phyloP scores from a whole-genome alignment of 2,888 invertebrate genomes.

The Eubasilissa splendida region DNA sequence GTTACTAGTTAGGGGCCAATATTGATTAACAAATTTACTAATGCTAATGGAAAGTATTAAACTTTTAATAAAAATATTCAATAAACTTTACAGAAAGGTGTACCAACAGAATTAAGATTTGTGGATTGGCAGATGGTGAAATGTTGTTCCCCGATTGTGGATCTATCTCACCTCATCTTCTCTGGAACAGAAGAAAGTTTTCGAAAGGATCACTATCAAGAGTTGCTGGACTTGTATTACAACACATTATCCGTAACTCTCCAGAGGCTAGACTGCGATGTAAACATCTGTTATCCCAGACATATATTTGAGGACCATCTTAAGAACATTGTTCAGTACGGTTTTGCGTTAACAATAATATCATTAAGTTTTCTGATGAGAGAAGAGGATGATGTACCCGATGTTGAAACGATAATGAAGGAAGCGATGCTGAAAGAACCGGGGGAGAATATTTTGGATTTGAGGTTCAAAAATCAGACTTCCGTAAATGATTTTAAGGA shows the following conservation, averaged over 20 bases:
- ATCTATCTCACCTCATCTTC: slow-evolving; percentile 46
- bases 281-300: slow-evolving; percentile 40
- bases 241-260: background rate
- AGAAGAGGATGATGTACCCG: slow-evolving; percentile 35
- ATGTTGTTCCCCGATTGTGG: slow-evolving; percentile 46
- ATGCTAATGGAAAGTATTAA: background rate
- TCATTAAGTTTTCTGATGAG: slow-evolving; percentile 13
- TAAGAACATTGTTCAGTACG: slow-evolving; percentile 34
- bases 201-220: slow-evolving; percentile 43
- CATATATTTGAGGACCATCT: slow-evolving; percentile 41
- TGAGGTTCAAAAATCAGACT: slow-evolving; percentile 17
- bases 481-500: slow-evolving; percentile 12
- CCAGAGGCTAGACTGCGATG: slow-evolving; percentile 38
- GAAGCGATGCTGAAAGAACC: background rate
- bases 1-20: too few species aligned
- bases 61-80: background rate
- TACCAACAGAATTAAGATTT: slow-evolving; percentile 36
- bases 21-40: background rate
- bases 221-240: slow-evolving; percentile 45
- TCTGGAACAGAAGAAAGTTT: slow-evolving; percentile 27
- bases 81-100: slow-evolving; percentile 24
- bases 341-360: slow-evolving; percentile 20
- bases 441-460: background rate
- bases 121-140: slow-evolving; percentile 51
- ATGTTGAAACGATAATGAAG: slow-evolving; percentile 15